Percentiles rank a stretch among this genome's conserved stretches.
Evolutionary conservation across 2,113 vertebrate genomes (phyloP).

Genomic region (Pandion haliaetus): DNA sequence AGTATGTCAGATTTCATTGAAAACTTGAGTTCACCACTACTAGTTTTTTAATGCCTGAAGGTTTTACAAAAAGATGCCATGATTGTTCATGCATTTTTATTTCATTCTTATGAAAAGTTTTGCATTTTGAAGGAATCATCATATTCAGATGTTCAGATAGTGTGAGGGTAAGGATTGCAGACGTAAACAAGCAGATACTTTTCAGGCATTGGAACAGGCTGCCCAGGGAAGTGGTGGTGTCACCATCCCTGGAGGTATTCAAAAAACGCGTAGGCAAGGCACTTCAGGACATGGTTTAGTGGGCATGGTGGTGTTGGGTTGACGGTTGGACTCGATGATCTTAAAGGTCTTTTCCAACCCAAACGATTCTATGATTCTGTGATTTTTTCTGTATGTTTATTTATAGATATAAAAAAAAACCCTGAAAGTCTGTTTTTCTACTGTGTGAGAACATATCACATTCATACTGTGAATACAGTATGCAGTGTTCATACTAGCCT

Average conservation of each 20-base stretch:
- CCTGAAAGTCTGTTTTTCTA: neutral
- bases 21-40: neutral
- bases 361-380: too few species aligned
- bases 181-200: neutral
- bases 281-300: too few species aligned
- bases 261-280: too few species aligned
- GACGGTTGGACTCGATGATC: too few species aligned
- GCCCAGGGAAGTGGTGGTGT: too few species aligned
- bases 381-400: neutral
- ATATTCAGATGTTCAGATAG: neutral
- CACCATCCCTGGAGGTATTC: too few species aligned
- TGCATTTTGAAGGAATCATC: neutral
- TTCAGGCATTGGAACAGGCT: too few species aligned
- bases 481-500: neutral
- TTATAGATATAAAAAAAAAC: neutral
- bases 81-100: neutral
- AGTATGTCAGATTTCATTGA: neutral
- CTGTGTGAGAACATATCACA: neutral
- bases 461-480: neutral
- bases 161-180: neutral
- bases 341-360: too few species aligned
- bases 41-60: neutral
- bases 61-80: neutral
- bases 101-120: neutral
- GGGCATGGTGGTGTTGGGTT: too few species aligned